Percentiles rank a stretch among this genome's conserved stretches.
These are phyloP conservation scores for Eleutherodactylus coqui DNA, from an alignment of 2,797 vertebrate genomes.

Conservation along the genomic window DNA sequence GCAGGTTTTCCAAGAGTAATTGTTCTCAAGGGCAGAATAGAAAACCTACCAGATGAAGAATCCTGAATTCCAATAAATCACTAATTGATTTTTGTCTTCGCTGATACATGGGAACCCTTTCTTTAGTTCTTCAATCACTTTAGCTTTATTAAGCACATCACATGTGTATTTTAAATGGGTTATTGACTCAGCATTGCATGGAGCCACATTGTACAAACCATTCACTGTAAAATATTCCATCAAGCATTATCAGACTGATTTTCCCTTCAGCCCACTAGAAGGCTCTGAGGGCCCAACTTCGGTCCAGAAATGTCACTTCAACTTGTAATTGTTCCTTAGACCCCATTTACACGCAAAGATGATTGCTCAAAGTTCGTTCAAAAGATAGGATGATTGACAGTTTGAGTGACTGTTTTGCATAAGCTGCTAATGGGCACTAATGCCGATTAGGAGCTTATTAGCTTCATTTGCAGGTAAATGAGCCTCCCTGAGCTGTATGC, in stretches of 20 bases:
- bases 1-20: constrained; percentile 43
- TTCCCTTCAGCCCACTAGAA: neutral
- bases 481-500: no score
- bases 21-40: constrained; percentile 44
- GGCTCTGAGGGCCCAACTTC: no score
- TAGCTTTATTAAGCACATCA: neutral
- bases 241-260: neutral
- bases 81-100: constrained; percentile 15
- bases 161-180: neutral
- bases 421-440: no score
- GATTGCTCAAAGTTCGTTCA: no score
- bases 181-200: neutral
- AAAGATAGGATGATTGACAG: no score
- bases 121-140: neutral
- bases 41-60: constrained; percentile 27
- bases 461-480: no score
- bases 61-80: constrained; percentile 20
- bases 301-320: no score
- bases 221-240: neutral
- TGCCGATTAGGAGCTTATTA: no score
- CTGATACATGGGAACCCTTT: constrained; percentile 4
- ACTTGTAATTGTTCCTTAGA: no score
- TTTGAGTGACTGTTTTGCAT: no score
- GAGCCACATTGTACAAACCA: neutral
- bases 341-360: no score